Base-by-base conservation (phyloP, 2,113 vertebrate species). In the Carassius gibelio region DNA sequence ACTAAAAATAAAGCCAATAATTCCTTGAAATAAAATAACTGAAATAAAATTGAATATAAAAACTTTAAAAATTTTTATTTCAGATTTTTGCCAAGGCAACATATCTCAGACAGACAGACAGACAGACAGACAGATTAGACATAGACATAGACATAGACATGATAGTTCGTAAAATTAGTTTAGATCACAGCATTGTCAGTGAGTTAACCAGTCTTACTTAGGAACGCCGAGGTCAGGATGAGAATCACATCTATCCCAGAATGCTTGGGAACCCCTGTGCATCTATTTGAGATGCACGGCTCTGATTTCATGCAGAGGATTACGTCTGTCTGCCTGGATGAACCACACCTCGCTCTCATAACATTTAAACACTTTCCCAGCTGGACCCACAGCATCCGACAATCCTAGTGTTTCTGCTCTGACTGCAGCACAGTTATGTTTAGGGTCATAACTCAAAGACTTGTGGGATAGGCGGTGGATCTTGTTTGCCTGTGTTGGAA, bases 301-400 rank as follows among this genome's bases (percentile, higher is more conserved):
- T 84, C 71, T 84, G 71, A 84, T 84, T 84, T 75, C 71, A 84
- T 36, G 36, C 52, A 6, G 57, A 61, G 71, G 71, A 84, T 84
- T 84, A 84, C 17, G 26, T 8, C 57, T 30, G 82, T 84, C 82
- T 83, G 55, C 55, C 50, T 4, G 59, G 38, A 21, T 64, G 71
- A 84, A 75, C 82, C 82, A 14, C 57, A n/a, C n/a, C 57, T 75
- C 57, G 4, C 23, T 38, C 69, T 52, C 57, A 64, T 19, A 61
- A 38, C 55, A 61, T 62, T 62, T 79, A 62, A 79, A 79, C 76
- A 62, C 57, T 79, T 79, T 62, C 55, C 21, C 57, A 6, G 21
- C 76, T 79, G 57, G 57, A 61, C 76, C 21, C 57, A 62, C 76
- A 62, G 38, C 13, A 79, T 79, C 76, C 19, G 19, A 78, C 55